A percentile compares a stretch with the other conserved stretches of the same genome.
Evolutionary conservation across 2,113 vertebrate genomes (phyloP).

Genomic region (Phocoena sinus): DNA sequence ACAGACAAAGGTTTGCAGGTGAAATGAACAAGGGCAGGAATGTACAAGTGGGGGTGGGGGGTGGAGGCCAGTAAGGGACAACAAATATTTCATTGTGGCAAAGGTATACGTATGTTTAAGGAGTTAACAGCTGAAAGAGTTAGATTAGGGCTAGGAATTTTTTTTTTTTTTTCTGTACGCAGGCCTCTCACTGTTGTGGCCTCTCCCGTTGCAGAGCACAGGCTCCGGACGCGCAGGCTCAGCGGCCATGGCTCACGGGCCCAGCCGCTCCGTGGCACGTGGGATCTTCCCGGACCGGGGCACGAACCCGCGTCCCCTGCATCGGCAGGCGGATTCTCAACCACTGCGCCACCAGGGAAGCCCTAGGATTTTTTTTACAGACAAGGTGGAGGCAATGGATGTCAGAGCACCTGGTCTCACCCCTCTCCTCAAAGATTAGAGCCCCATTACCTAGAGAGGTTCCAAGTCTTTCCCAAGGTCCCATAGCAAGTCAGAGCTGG

Average conservation of each 20-base stretch:
- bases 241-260: too few relatives aligned
- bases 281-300: too few relatives aligned
- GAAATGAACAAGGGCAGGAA: neutral
- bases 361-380: neutral
- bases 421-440: neutral
- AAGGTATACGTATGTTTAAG: neutral
- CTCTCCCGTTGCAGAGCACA: too few relatives aligned
- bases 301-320: too few relatives aligned
- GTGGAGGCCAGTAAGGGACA: neutral
- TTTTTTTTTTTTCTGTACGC: neutral
- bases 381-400: neutral
- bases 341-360: too few relatives aligned
- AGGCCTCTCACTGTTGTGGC: too few relatives aligned
- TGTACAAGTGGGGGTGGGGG: neutral
- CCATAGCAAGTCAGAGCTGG: neutral
- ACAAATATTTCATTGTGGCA: neutral
- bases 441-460: neutral
- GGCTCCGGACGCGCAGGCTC: fast-evolving
- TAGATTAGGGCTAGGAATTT: neutral
- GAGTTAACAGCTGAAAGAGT: neutral
- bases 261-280: fast-evolving
- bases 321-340: too few relatives aligned
- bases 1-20: neutral
- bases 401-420: neutral
- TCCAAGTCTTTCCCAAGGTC: neutral